A percentile compares a stretch with the other conserved stretches of the same genome.
These are phyloP conservation scores for Coecobrya sp. DNA, from an alignment of 2,888 invertebrate species.

Conservation along the genomic window DNA sequence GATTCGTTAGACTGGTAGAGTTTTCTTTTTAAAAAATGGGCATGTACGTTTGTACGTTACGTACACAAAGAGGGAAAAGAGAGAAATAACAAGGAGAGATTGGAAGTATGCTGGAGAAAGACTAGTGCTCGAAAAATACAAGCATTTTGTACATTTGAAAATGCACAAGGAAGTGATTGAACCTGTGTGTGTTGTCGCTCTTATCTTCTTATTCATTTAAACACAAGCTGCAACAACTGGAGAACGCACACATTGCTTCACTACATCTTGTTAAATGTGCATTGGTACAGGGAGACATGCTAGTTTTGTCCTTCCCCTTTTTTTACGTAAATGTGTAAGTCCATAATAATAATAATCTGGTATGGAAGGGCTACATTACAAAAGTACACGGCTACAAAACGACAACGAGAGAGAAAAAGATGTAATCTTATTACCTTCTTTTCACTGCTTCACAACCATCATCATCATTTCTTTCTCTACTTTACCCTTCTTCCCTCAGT, in stretches of 20 bases:
- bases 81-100: not conserved
- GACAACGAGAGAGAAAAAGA: slow-evolving; percentile 29
- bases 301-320: not conserved
- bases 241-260: not conserved
- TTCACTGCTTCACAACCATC: slow-evolving; percentile 39
- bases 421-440: slow-evolving; percentile 63
- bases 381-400: slow-evolving; percentile 16
- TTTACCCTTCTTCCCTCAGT: not conserved
- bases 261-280: not conserved
- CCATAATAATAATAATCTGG: slow-evolving; percentile 41
- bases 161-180: not conserved
- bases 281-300: not conserved
- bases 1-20: slow-evolving; percentile 69
- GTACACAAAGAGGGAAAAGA: not conserved
- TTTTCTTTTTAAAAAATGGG: not conserved
- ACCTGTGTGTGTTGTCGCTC: not conserved
- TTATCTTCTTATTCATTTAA: slow-evolving; percentile 7
- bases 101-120: not conserved
- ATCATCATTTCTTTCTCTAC: not conserved
- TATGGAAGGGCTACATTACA: not conserved
- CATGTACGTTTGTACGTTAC: too few relatives aligned
- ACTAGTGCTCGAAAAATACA: not conserved
- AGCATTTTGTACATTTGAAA: not conserved
- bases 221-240: not conserved
- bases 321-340: not conserved